Conservation (phyloP, 2,113 vertebrate genomes). For the Budorcas taxicolor region DNA sequence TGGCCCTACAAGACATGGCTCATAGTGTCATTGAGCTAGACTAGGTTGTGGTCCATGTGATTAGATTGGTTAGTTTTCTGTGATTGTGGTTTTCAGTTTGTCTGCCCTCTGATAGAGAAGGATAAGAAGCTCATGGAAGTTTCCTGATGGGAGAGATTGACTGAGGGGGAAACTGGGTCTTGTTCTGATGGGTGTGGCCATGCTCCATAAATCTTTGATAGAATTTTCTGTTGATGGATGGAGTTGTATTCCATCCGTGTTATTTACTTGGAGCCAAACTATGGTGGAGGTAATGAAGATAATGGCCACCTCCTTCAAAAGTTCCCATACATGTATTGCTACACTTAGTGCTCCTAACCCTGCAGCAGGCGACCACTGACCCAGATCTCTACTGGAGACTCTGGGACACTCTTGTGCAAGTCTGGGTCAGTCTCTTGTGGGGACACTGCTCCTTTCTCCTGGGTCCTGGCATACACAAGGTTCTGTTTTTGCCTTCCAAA, state of each 20-base stretch:
- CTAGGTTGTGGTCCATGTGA: background rate
- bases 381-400: background rate
- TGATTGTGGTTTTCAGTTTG: background rate
- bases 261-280: background rate
- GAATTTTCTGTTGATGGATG: background rate
- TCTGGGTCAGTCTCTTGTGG: background rate
- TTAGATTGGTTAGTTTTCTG: background rate
- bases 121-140: background rate
- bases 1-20: background rate
- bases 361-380: background rate
- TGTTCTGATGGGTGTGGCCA: background rate
- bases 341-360: background rate
- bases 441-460: background rate
- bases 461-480: background rate
- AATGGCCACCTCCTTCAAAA: background rate
- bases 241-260: accelerated
- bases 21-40: background rate
- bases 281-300: background rate
- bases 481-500: background rate
- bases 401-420: background rate
- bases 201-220: background rate
- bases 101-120: background rate
- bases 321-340: background rate
- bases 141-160: background rate
- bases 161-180: background rate